phyloP scores from a whole-genome alignment of 2,888 invertebrate species.

The Chelonus formosanus region DNA sequence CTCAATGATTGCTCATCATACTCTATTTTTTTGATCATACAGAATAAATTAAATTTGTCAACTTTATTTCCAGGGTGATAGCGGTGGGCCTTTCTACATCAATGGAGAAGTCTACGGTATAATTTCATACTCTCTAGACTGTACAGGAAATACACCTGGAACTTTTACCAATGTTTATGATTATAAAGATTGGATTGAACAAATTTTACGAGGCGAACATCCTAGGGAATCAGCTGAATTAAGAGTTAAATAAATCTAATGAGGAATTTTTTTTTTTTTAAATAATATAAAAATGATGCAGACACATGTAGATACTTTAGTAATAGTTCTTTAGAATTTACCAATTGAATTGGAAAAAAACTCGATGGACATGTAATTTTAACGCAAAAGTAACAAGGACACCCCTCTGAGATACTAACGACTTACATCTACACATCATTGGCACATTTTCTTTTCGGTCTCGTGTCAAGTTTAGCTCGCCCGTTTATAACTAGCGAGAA shows the following conservation, averaged over 20 bases:
- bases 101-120: background rate
- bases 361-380: constrained; percentile 48
- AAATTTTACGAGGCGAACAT: background rate
- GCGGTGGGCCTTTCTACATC: constrained; percentile 11
- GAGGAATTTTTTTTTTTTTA: background rate
- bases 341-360: constrained; percentile 1
- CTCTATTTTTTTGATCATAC: background rate
- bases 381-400: constrained; percentile 58
- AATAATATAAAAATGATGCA: no score
- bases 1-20: no score
- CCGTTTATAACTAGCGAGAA: constrained; percentile 43
- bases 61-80: constrained; percentile 21
- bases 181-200: constrained; percentile 15
- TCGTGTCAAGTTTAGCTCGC: constrained; percentile 46
- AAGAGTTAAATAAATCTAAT: background rate
- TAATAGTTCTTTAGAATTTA: background rate
- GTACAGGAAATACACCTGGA: constrained; percentile 1
- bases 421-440: constrained; percentile 53
- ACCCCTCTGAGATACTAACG: constrained; percentile 52
- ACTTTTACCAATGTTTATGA: constrained; percentile 4
- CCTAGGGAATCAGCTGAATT: background rate
- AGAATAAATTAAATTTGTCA: background rate
- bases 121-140: constrained; percentile 11
- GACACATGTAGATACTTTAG: background rate
- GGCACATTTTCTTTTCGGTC: constrained; percentile 48